Evolutionary conservation across 2,797 vertebrate species (phyloP).

Genomic region (Pseudomugil gertrudae): DNA sequence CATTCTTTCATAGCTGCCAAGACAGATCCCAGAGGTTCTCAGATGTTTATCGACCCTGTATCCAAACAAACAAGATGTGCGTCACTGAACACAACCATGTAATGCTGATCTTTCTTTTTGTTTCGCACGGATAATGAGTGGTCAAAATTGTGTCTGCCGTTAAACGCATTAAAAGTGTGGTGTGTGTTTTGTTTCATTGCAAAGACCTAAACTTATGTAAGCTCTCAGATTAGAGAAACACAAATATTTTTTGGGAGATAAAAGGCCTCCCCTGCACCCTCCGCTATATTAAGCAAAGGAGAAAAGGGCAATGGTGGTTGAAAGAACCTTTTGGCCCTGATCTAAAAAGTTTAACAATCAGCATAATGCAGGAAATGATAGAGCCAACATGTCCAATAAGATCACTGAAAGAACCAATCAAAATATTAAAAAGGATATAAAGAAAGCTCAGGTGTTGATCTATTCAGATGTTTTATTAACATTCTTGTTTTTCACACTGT

Average conservation of each 20-base stretch:
- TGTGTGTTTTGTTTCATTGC: slow-evolving; percentile 6
- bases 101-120: slow-evolving; percentile 45
- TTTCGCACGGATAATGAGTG: slow-evolving; percentile 25
- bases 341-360: no score
- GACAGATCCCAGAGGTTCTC: slow-evolving; percentile 60
- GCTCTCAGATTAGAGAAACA: neutral
- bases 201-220: neutral
- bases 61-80: slow-evolving; percentile 76
- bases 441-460: slow-evolving; percentile 65
- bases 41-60: slow-evolving; percentile 64
- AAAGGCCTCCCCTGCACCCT: neutral
- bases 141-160: slow-evolving; percentile 26
- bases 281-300: no score
- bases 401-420: slow-evolving; percentile 7
- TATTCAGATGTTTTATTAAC: slow-evolving; percentile 53
- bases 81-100: slow-evolving; percentile 60
- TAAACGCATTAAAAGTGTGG: slow-evolving; percentile 9
- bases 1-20: slow-evolving; percentile 60
- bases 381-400: slow-evolving; percentile 30
- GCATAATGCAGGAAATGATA: slow-evolving; percentile 63
- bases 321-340: slow-evolving; percentile 22
- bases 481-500: slow-evolving; percentile 61
- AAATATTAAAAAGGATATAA: slow-evolving; percentile 47
- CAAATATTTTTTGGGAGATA: slow-evolving; percentile 1
- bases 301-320: neutral